Percentiles rank a stretch among this genome's conserved stretches.
Evolutionary conservation across 2,888 invertebrate species (phyloP).

Genomic region (Cylloceria caligata): DNA sequence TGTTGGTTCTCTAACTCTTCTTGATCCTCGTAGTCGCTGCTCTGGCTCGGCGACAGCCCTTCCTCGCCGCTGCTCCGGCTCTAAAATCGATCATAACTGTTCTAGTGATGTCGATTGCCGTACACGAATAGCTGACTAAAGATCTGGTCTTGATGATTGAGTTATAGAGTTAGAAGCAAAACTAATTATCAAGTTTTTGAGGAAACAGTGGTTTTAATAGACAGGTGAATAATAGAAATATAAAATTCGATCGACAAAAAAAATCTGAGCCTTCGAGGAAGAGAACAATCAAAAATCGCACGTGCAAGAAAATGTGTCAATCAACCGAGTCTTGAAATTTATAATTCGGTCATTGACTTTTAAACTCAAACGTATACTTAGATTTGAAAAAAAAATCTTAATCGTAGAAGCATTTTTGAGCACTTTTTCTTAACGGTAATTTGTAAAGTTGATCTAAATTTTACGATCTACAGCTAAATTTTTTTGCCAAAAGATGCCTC

Average conservation of each 20-base stretch:
- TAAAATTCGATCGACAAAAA: slow-evolving; percentile 1
- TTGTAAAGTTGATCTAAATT: background rate
- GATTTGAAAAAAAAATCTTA: background rate
- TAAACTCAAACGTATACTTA: background rate
- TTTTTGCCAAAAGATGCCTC: background rate
- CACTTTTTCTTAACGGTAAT: background rate
- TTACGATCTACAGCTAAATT: background rate
- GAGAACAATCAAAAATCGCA: background rate
- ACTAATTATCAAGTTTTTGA: background rate
- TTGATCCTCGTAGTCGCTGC: slow-evolving; percentile 90
- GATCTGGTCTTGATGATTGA: slow-evolving; percentile 17
- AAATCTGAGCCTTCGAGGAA: background rate
- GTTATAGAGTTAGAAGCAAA: slow-evolving; percentile 18
- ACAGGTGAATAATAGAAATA: background rate
- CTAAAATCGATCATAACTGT: slow-evolving; percentile 79
- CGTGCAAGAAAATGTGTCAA: background rate
- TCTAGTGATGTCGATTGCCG: slow-evolving; percentile 53
- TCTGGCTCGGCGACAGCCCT: slow-evolving; percentile 88
- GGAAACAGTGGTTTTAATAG: background rate
- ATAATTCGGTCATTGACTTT: background rate
- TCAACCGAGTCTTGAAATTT: background rate
- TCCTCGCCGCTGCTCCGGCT: slow-evolving; percentile 87
- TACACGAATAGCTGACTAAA: slow-evolving; percentile 32
- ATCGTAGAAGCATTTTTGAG: background rate
- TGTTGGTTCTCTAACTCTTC: slow-evolving; percentile 88